Evolutionary conservation across 2,113 vertebrate species (phyloP), one percentile per base, ranked within the genome.

Genomic region (Anser brachyrhynchus): DNA sequence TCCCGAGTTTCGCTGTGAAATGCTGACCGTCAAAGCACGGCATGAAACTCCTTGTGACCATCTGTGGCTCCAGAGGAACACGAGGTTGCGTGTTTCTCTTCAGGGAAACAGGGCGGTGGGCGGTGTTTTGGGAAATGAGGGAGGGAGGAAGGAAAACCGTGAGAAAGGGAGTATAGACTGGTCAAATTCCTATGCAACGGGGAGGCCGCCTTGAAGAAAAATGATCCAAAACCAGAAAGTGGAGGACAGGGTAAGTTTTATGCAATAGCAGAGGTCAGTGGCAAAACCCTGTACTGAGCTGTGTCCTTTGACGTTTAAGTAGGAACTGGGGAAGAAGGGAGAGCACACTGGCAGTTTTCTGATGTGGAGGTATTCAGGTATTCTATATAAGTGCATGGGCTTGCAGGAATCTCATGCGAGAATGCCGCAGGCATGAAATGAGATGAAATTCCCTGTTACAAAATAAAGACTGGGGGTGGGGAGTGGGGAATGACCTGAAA

Each of bases 401-500:
- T 26, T 1, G 3, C 15, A 23, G 49, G 31, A 51, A 57, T 57
- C 70, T 71, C 23, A 22, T 16, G 10, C 12, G 39, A 28, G 52
- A 66, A 46, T 0, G 2, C 9, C 0, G 1, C 49, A 54, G 39
- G 14, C 15, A 17, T 14, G 61, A 51, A 37, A 55, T 0, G 2
- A 43, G 55, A 16, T 33, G 1, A 51, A 71, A 44, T 58, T 52
- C 41, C 35, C 29, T 2, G 1, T 44, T 58, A 71, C 22, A 29
- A 22, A 75, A 52, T 19, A 16, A 28, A 55, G 52, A 14, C 13
- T 26, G 46, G 46, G 51, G 51, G 51, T 52, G 41, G 52, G 22
- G 26, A 21, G 20, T 49, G 28, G 11, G 18, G 49, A 89, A 20
- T 14, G 59, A 55, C 41, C 44, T 26, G 59, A 66, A 35, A n/a